phyloP scores from a whole-genome alignment of 2,888 invertebrate genomes.

The Sclerodermus sp. region DNA sequence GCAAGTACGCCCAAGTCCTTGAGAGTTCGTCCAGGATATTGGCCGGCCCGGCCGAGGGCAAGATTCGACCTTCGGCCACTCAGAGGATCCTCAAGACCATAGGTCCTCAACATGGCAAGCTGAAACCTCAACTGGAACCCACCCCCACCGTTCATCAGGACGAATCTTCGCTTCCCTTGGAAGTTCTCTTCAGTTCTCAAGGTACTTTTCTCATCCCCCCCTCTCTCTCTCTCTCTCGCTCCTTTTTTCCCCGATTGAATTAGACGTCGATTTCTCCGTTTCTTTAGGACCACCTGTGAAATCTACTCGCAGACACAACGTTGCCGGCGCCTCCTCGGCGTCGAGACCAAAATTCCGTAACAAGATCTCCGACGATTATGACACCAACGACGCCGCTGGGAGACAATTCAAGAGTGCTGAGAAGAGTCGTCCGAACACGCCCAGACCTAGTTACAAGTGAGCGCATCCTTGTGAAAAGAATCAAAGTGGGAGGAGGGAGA shows the following conservation, averaged over 20 bases:
- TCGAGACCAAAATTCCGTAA: conserved; percentile 51
- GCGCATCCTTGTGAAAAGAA: conserved; percentile 21
- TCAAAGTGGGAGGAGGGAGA: too few relatives aligned
- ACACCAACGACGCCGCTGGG: conserved; percentile 31
- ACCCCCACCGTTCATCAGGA: conserved; percentile 65
- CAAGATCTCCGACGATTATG: conserved; percentile 47
- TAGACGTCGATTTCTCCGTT: too few relatives aligned
- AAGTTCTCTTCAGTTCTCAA: conserved; percentile 59
- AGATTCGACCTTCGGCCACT: conserved; percentile 69
- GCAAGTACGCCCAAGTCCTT: conserved; percentile 84
- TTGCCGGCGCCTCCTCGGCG: conserved; percentile 22
- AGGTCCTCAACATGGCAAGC: conserved; percentile 64
- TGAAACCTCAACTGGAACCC: conserved; percentile 65
- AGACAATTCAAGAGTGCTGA: conserved; percentile 35
- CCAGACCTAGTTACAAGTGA: conserved; percentile 57
- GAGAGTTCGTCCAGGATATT: conserved; percentile 78
- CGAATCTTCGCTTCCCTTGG: conserved; percentile 62
- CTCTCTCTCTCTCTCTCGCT: too few relatives aligned
- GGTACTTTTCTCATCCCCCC: not conserved
- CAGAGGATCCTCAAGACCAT: conserved; percentile 76
- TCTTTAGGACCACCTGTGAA: conserved; percentile 31
- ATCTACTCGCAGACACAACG: conserved; percentile 43
- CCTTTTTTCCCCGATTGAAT: too few relatives aligned
- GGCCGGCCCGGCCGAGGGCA: conserved; percentile 57
- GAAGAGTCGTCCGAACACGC: conserved; percentile 49